Conservation (phyloP, 2,888 invertebrate species). For the Dione juno region DNA sequence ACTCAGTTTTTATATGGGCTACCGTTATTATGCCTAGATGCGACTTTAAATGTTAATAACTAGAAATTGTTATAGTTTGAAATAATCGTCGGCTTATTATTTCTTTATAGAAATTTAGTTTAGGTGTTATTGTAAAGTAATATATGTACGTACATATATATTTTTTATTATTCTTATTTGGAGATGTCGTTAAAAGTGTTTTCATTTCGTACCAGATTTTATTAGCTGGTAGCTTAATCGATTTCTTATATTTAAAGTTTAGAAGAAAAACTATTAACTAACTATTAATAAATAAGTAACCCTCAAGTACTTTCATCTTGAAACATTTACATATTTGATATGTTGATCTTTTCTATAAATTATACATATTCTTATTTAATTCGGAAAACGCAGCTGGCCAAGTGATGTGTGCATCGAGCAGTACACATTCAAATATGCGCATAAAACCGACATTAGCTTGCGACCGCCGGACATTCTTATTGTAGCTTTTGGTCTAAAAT, state of each 20-base stretch:
- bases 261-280: too few species aligned
- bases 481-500: slow-evolving; percentile 74
- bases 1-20: slow-evolving; percentile 53
- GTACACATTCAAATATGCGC: slow-evolving; percentile 72
- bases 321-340: not conserved
- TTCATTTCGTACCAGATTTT: too few species aligned
- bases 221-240: too few species aligned
- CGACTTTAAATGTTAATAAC: slow-evolving; percentile 18
- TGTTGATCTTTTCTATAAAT: slow-evolving; percentile 10
- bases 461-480: slow-evolving; percentile 65
- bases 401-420: slow-evolving; percentile 37
- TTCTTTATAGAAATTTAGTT: not conserved
- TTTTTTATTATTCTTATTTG: too few species aligned
- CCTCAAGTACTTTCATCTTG: not conserved
- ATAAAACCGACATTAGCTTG: slow-evolving; percentile 69
- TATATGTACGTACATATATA: too few species aligned
- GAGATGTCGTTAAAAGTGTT: too few species aligned
- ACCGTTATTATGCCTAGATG: slow-evolving; percentile 45
- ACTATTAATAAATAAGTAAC: too few species aligned
- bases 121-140: too few species aligned
- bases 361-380: slow-evolving; percentile 21
- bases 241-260: too few species aligned
- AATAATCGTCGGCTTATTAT: slow-evolving; percentile 9
- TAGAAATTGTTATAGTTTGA: slow-evolving; percentile 7
- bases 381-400: slow-evolving; percentile 51